Conservation (phyloP, 2,888 invertebrate species). For the Lacanobia wlatinum region DNA sequence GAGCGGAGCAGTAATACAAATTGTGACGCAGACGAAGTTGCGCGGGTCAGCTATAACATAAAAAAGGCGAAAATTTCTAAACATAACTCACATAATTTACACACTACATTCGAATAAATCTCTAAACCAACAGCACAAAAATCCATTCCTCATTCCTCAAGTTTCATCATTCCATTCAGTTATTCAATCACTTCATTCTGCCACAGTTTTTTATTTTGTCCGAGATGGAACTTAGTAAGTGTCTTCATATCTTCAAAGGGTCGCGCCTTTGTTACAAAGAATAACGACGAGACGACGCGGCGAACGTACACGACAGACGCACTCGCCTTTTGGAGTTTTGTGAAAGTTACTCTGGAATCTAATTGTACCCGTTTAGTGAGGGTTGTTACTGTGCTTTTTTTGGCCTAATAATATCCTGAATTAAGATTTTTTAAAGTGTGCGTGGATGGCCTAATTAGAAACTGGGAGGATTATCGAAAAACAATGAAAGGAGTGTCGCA, state of each 20-base stretch:
- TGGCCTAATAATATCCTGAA: too few relatives aligned
- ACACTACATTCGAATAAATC: not conserved
- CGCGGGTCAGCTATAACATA: too few relatives aligned
- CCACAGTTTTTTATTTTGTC: constrained; percentile 57
- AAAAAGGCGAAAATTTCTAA: too few relatives aligned
- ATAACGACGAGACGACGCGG: constrained; percentile 20
- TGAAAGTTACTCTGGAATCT: constrained; percentile 49
- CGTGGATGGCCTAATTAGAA: too few relatives aligned
- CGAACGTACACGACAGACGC: constrained; percentile 29
- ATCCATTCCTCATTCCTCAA: constrained; percentile 21
- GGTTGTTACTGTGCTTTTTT: not conserved
- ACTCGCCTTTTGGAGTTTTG: constrained; percentile 37
- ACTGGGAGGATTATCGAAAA: too few relatives aligned
- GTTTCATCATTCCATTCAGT: constrained; percentile 53
- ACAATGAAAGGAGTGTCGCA: too few relatives aligned
- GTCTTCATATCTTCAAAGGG: constrained; percentile 65
- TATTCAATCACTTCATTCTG: constrained; percentile 60
- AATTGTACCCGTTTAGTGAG: constrained; percentile 44
- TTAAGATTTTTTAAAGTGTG: not conserved
- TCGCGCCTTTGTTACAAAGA: constrained; percentile 60
- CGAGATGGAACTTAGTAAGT: constrained; percentile 54
- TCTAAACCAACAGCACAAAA: constrained; percentile 6
- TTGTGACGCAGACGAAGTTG: too few relatives aligned
- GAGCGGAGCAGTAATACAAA: too few relatives aligned
- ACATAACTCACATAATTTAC: too few relatives aligned